Evolutionary conservation across 2,888 invertebrate genomes (phyloP).

Genomic region (Cataglyphis livida): DNA sequence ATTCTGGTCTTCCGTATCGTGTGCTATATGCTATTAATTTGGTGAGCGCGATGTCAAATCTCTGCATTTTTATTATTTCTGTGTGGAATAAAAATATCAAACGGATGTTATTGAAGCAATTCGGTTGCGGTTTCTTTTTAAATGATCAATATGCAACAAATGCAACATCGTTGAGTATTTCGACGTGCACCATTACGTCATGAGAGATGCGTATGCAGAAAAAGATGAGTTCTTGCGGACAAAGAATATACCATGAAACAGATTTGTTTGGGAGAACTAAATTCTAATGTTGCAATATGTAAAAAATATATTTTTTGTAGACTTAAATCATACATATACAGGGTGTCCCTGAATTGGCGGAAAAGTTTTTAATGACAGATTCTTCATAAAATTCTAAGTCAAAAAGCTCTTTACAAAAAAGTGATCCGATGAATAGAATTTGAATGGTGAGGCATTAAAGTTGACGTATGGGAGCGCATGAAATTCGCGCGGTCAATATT

Average conservation of each 20-base stretch:
- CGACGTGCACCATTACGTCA: not conserved
- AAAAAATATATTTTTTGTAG: too few species aligned
- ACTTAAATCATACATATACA: too few species aligned
- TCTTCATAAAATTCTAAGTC: too few species aligned
- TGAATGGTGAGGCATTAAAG: too few species aligned
- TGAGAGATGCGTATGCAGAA: not conserved
- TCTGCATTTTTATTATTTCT: conserved; percentile 91
- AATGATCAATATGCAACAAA: not conserved
- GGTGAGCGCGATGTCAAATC: conserved; percentile 86
- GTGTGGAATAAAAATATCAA: conserved; percentile 91
- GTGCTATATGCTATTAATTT: too few species aligned
- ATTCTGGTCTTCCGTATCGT: conserved; percentile 84
- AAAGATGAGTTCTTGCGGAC: not conserved
- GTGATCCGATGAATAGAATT: too few species aligned
- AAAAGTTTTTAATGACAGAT: too few species aligned
- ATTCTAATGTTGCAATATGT: not conserved
- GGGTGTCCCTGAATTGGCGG: too few species aligned
- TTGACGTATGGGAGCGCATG: too few species aligned
- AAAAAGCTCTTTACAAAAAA: too few species aligned
- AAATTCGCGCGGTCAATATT: too few species aligned
- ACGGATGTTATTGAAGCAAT: conserved; percentile 88
- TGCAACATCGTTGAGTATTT: not conserved
- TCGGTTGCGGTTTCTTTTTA: conserved; percentile 77
- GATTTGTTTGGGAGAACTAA: not conserved
- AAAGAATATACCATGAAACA: not conserved